phyloP scores from a whole-genome alignment of 2,888 invertebrate genomes.

The Halictus ligatus region DNA sequence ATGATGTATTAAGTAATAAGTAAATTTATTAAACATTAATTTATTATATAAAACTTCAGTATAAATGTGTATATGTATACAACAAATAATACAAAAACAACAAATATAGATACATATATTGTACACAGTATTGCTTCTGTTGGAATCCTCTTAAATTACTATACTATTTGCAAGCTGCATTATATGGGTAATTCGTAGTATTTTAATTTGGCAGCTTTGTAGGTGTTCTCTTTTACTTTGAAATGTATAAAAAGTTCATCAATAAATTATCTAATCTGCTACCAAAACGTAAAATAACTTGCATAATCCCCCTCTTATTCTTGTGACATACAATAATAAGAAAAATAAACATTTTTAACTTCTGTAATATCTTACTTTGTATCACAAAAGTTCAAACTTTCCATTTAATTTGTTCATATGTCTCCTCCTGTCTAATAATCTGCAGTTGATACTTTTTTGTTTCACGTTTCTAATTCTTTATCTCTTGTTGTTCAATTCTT shows the following conservation, averaged over 20 bases:
- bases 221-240: neutral
- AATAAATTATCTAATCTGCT: neutral
- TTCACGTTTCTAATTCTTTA: constrained; percentile 18
- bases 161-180: neutral
- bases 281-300: constrained; percentile 9
- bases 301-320: neutral
- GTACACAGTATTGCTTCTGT: constrained; percentile 15
- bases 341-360: constrained; percentile 11
- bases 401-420: neutral
- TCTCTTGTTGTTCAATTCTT: constrained; percentile 76
- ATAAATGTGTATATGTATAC: constrained; percentile 11
- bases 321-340: constrained; percentile 18
- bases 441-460: constrained; percentile 24
- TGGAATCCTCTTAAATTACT: neutral
- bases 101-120: constrained; percentile 29
- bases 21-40: constrained; percentile 21
- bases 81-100: constrained; percentile 17
- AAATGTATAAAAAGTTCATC: neutral
- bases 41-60: constrained; percentile 42
- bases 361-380: constrained; percentile 5
- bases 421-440: constrained; percentile 4
- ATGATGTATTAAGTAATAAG: neutral
- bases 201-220: neutral
- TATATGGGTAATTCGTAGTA: constrained; percentile 8
- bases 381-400: constrained; percentile 18